Evolutionary conservation across 2,113 vertebrate species (phyloP), one percentile per base, ranked within the genome.

Genomic region (Melanotaenia duboulayi): DNA sequence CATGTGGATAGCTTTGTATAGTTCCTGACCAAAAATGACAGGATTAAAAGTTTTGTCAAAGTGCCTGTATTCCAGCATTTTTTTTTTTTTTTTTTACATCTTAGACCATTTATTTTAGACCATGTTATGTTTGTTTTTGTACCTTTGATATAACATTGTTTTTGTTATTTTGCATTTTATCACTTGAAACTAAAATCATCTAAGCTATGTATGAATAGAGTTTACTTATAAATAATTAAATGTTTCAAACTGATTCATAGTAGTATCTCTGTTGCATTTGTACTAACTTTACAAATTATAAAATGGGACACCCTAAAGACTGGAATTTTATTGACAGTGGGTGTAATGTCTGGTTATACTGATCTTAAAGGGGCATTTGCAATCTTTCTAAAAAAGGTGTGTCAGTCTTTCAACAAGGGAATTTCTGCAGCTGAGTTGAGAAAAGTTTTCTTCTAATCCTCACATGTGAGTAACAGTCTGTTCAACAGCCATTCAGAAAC

Each of bases 61-160:
- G 0, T 11, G 19, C 3, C 42, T 1, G 17, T 16, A 2, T 22
- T 17, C 11, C 9, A 32, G 0, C 6, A n/a, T n/a, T n/a, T n/a
- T n/a, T n/a, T n/a, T n/a, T n/a, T n/a, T n/a, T n/a, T n/a, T n/a
- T n/a, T n/a, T n/a, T n/a, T n/a, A n/a, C n/a, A n/a, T n/a, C 61
- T 51, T 67, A 25, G 60, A 20, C n/a, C n/a, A n/a, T n/a, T n/a
- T n/a, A 63, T 61, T 20, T 17, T 70, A 11, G 19, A 64, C 22
- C 55, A 13, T 67, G n/a, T 16, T 37, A 13, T 56, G 20, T 58
- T 23, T 32, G 0, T 49, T 75, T 80, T 81, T 66, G 2, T 75
- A 71, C 0, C 11, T 81, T 72, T 65, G 5, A 49, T 25, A 7
- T 24, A 9, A 4, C 6, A 32, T 65, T 65, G 0, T 58, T 23